phyloP scores from a whole-genome alignment of 2,888 invertebrate species.

The Lasiommata megera region DNA sequence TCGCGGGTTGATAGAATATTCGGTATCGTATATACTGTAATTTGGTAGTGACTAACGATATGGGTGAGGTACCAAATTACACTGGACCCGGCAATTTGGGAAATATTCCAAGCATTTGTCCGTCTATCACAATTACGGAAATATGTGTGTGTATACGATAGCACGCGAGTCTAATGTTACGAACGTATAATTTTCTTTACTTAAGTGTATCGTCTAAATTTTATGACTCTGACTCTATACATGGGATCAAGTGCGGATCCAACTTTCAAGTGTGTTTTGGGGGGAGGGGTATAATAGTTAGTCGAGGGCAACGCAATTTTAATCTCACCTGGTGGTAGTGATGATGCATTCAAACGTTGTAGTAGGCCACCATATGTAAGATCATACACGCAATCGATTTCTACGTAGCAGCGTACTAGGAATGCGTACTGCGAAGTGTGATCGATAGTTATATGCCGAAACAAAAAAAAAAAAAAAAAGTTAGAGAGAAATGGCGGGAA shows the following conservation, averaged over 20 bases:
- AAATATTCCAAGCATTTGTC: slow-evolving; percentile 41
- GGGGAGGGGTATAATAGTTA: no score
- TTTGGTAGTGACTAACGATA: slow-evolving; percentile 23
- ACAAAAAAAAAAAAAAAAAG: no score
- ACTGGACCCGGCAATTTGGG: slow-evolving; percentile 37
- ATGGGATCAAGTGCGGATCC: neutral
- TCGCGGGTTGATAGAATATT: slow-evolving; percentile 5
- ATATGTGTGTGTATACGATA: slow-evolving; percentile 28
- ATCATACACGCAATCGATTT: no score
- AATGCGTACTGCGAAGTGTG: no score
- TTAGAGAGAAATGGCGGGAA: no score
- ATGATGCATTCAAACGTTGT: no score
- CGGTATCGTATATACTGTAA: slow-evolving; percentile 5
- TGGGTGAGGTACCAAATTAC: slow-evolving; percentile 30
- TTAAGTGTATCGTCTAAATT: slow-evolving; percentile 14
- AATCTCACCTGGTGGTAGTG: no score
- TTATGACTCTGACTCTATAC: slow-evolving; percentile 13
- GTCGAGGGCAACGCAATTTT: no score
- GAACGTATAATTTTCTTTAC: slow-evolving; percentile 27
- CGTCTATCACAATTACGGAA: slow-evolving; percentile 38
- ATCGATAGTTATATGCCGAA: no score
- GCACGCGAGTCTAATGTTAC: slow-evolving; percentile 35
- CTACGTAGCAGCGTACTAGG: no score
- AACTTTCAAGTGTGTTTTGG: no score
- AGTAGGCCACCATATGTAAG: no score